Evolutionary conservation across 2,797 vertebrate species (phyloP).

Genomic region (Vireo griseus): DNA sequence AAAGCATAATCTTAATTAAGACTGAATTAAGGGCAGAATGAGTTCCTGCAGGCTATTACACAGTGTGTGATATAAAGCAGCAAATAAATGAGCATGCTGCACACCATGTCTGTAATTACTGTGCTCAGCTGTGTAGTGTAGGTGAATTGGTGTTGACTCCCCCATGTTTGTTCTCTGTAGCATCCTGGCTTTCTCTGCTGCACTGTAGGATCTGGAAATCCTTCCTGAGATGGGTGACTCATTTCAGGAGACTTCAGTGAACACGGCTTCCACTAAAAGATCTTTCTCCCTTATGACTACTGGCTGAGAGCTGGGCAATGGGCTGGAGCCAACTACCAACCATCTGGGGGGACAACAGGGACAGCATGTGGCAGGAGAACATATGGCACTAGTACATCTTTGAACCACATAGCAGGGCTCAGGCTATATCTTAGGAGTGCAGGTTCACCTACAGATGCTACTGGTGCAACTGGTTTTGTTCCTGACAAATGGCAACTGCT

Average conservation of each 20-base stretch:
- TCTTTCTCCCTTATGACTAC: neutral
- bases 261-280: neutral
- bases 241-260: neutral
- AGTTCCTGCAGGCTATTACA: neutral
- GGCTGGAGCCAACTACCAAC: neutral
- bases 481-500: neutral
- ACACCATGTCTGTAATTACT: neutral
- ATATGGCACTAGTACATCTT: neutral
- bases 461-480: neutral
- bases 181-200: neutral
- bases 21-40: neutral
- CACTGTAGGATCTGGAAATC: neutral
- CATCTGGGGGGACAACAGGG: neutral
- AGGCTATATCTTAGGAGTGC: neutral
- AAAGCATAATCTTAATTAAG: constrained; percentile 21
- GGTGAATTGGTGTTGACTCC: neutral
- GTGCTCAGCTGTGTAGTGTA: neutral
- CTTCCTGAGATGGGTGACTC: neutral
- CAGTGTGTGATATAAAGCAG: neutral
- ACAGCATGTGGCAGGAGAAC: neutral
- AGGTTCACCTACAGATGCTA: neutral
- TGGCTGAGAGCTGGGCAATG: neutral
- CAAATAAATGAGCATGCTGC: neutral
- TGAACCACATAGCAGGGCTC: neutral
- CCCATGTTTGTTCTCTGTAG: neutral